Conservation (phyloP, 2,888 invertebrate species). For the Coleophora deauratella region DNA sequence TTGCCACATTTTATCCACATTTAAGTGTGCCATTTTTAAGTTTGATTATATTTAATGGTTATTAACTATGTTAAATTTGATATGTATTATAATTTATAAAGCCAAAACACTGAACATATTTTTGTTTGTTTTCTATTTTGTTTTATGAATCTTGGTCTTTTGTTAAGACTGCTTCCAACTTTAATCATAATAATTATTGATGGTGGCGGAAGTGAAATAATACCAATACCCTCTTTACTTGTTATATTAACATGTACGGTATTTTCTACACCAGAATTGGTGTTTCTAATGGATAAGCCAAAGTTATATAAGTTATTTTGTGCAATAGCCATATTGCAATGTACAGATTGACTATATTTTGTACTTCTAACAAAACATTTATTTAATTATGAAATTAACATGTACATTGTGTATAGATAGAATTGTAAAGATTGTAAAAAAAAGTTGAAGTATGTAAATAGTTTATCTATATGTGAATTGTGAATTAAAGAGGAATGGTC, state of each 20-base stretch:
- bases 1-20: too few species aligned
- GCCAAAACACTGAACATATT: too few species aligned
- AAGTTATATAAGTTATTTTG: slow-evolving; percentile 68
- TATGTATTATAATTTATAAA: too few species aligned
- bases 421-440: slow-evolving; percentile 41
- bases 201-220: slow-evolving; percentile 30
- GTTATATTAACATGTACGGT: slow-evolving; percentile 23
- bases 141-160: too few species aligned
- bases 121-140: too few species aligned
- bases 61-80: too few species aligned
- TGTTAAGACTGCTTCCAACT: not conserved
- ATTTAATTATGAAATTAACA: slow-evolving; percentile 33
- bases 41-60: too few species aligned
- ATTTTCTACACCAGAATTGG: slow-evolving; percentile 35
- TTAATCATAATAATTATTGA: slow-evolving; percentile 21
- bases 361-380: slow-evolving; percentile 27
- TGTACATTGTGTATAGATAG: slow-evolving; percentile 69
- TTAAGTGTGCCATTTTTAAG: too few species aligned
- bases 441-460: slow-evolving; percentile 50
- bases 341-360: slow-evolving; percentile 60
- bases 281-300: slow-evolving; percentile 68
- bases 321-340: slow-evolving; percentile 70
- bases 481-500: slow-evolving; percentile 36
- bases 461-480: slow-evolving; percentile 20
- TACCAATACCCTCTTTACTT: slow-evolving; percentile 9